Evolutionary conservation across 2,888 invertebrate species (phyloP), one percentile per base, ranked within the genome.

Genomic region (Lasioglossum lativentre): DNA sequence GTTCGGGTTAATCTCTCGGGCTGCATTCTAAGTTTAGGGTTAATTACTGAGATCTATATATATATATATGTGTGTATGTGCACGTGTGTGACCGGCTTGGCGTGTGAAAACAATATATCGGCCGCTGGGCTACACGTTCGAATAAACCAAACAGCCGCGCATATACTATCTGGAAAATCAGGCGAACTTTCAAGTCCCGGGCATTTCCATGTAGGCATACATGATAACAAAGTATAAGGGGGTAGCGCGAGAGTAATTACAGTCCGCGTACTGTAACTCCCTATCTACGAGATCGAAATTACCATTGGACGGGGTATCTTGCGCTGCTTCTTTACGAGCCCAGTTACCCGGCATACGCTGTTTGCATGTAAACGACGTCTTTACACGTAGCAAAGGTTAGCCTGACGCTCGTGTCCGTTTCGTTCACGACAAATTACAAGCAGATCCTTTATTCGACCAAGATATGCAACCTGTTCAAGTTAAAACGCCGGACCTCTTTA

Each of bases 321-420:
- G 90, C 87, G 90, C 89, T 86, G 91, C 92, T 92, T 93, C 92
- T 93, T 92, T 91, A 90, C 90, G 91, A 88, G 89, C 86, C 90
- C 89, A 84, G 91, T 91, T 91, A 92, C 89, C 79, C 86, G 86
- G 86, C 85, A 86, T 83, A 87, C 89, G 89, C 88, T 90, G 89
- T 91, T 92, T 93, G 93, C 92, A 93, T 92, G 92, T 92, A 93
- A 93, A 93, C 91, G 92, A 92, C 91, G 92, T 89, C 90, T 89
- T 92, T 91, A 91, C 86, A 89, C 86, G 90, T 87, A 90, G 77
- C 89, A 85, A 91, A 91, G 90, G 89, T 92, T 90, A 91, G 86
- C 88, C 83, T 88, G 83, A 78, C 80, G 82, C 86, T 88, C 85
- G 86, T 83, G 88, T 88, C 85, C 85, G 85, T 87, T 90, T 83